Conservation (phyloP, 2,797 vertebrate species). For the Cyprinella venusta region DNA sequence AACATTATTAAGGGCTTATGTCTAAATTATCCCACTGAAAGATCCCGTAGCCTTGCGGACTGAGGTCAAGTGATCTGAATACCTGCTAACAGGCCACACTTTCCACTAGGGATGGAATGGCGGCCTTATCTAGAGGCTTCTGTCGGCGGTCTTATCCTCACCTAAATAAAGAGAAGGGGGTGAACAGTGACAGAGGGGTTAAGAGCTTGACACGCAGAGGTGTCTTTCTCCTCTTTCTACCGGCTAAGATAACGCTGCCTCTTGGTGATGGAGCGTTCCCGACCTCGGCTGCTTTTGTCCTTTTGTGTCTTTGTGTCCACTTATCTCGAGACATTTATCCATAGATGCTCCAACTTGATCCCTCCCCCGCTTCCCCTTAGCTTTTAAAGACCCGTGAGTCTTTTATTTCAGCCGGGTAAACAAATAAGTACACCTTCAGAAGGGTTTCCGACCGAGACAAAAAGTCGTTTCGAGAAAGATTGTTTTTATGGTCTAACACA, state of each 20-base stretch:
- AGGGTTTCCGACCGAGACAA: constrained; percentile 45
- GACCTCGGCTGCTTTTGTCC: constrained; percentile 60
- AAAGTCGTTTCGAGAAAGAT: constrained; percentile 54
- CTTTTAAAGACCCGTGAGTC: constrained; percentile 63
- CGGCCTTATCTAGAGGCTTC: constrained; percentile 60
- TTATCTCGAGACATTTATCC: constrained; percentile 66
- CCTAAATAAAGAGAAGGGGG: constrained; percentile 56
- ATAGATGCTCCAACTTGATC: constrained; percentile 60
- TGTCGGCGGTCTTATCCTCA: constrained; percentile 61
- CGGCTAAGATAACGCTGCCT: constrained; percentile 64
- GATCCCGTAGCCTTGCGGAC: constrained; percentile 52
- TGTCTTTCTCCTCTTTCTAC: constrained; percentile 63
- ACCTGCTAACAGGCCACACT: constrained; percentile 64
- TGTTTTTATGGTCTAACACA: constrained; percentile 57
- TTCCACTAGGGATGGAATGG: constrained; percentile 60
- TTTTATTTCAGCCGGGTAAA: constrained; percentile 66
- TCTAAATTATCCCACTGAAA: constrained; percentile 63
- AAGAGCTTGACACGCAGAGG: constrained; percentile 62
- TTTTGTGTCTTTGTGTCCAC: constrained; percentile 67
- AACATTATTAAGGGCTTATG: constrained; percentile 53
- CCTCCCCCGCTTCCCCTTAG: constrained; percentile 50
- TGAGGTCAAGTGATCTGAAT: constrained; percentile 65
- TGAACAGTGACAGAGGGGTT: constrained; percentile 59
- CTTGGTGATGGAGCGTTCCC: constrained; percentile 65
- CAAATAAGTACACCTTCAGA: constrained; percentile 62